These are phyloP conservation scores for Drosophila bocki DNA, from an alignment of 1,140 invertebrate genomes.

Conservation along the genomic window DNA sequence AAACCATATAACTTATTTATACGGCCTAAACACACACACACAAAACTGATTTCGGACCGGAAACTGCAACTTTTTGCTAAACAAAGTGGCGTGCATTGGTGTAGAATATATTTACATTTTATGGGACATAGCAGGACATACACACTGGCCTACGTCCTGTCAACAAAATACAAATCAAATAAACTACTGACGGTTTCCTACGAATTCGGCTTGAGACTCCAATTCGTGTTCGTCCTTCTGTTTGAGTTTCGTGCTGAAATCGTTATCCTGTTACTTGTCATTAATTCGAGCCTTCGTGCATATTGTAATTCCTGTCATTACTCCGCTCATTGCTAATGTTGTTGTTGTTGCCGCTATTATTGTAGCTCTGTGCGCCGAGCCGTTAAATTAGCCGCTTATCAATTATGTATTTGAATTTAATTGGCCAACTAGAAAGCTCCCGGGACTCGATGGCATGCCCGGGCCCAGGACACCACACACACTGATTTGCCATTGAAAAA, in stretches of 20 bases:
- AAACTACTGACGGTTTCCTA: constrained; percentile 42
- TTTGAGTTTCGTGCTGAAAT: constrained; percentile 74
- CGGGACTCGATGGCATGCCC: constrained; percentile 21
- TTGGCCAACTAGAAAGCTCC: constrained; percentile 53
- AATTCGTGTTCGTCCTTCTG: constrained; percentile 19
- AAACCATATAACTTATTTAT: constrained; percentile 69
- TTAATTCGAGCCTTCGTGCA: constrained; percentile 59
- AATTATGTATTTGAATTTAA: constrained; percentile 79
- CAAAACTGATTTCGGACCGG: constrained; percentile 16
- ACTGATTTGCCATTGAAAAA: constrained; percentile 22
- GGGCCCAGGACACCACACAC: constrained; percentile 10
- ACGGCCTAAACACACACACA: constrained; percentile 34
- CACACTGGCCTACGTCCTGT: constrained; percentile 21
- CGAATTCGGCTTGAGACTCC: constrained; percentile 8
- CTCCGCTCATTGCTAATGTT: constrained; percentile 13
- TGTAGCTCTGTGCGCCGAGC: constrained; percentile 49
- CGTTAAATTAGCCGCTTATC: constrained; percentile 78
- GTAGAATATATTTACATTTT: constrained; percentile 54
- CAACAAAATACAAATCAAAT: constrained; percentile 68
- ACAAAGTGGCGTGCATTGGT: constrained; percentile 19
- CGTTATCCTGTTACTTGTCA: constrained; percentile 79
- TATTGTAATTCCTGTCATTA: constrained; percentile 47
- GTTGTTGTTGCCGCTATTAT: constrained; percentile 30
- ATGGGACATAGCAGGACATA: constrained; percentile 28
- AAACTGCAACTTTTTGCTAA: constrained; percentile 28